phyloP scores from a whole-genome alignment of 2,113 vertebrate species.

The Percina caprodes region DNA sequence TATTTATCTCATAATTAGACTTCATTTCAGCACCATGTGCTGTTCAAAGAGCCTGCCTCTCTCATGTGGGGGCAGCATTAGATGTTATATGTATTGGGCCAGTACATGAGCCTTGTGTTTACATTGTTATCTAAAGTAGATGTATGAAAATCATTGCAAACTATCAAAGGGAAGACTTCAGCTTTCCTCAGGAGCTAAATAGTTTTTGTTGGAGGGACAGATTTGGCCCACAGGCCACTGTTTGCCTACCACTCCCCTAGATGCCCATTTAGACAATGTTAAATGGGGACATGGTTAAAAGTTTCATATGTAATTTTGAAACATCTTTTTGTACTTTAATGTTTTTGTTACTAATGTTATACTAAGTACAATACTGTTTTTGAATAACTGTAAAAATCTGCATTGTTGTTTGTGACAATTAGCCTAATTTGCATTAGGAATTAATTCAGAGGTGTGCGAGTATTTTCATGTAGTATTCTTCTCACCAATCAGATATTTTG shows the following conservation, averaged over 20 bases:
- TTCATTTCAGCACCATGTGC: not conserved
- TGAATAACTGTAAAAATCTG: not conserved
- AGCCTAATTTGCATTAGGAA: not conserved
- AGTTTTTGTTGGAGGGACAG: not conserved
- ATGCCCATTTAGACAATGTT: not conserved
- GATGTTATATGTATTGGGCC: not conserved
- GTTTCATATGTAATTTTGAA: not conserved
- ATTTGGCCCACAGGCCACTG: not conserved
- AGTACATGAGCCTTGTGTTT: not conserved
- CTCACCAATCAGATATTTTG: slow-evolving; percentile 83
- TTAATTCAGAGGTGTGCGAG: not conserved
- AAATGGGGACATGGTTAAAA: not conserved
- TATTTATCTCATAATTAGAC: not conserved
- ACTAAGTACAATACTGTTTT: not conserved
- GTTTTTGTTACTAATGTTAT: not conserved
- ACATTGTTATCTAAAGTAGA: not conserved
- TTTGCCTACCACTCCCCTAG: not conserved
- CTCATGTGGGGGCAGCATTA: not conserved
- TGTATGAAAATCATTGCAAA: not conserved
- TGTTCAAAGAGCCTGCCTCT: not conserved
- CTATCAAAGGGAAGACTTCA: not conserved
- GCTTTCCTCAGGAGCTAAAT: not conserved
- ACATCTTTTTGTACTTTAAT: not conserved
- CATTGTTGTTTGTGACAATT: not conserved
- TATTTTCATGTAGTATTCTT: not conserved